These are phyloP conservation scores for Lepidurus couesii DNA, from an alignment of 1,140 invertebrate genomes.

Conservation along the genomic window DNA sequence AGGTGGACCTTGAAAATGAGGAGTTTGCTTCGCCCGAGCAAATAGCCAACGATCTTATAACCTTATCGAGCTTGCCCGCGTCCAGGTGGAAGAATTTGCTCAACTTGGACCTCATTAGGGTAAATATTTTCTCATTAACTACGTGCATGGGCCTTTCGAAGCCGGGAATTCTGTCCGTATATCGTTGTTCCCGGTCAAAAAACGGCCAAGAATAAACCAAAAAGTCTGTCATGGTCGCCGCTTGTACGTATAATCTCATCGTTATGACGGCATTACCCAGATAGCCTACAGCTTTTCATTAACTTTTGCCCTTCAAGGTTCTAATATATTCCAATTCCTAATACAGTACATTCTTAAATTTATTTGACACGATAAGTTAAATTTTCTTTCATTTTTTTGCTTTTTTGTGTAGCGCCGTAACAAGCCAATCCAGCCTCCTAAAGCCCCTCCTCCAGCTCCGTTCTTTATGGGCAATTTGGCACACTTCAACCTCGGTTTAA, in stretches of 20 bases:
- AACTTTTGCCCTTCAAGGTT: not conserved
- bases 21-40: slow-evolving; percentile 73
- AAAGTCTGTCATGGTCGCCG: slow-evolving; percentile 49
- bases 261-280: slow-evolving; percentile 52
- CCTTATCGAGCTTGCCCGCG: slow-evolving; percentile 73
- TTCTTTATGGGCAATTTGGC: slow-evolving; percentile 91
- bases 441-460: slow-evolving; percentile 76
- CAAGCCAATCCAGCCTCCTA: slow-evolving; percentile 78
- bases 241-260: slow-evolving; percentile 40
- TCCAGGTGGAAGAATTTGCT: slow-evolving; percentile 91
- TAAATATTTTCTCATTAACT: slow-evolving; percentile 38
- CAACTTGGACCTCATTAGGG: slow-evolving; percentile 81
- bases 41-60: slow-evolving; percentile 72
- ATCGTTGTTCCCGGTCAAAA: slow-evolving; percentile 40
- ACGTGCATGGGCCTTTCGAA: slow-evolving; percentile 47
- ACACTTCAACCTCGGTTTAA: slow-evolving; percentile 50
- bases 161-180: slow-evolving; percentile 41
- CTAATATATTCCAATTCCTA: not conserved
- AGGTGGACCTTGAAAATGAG: slow-evolving; percentile 41
- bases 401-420: slow-evolving; percentile 57
- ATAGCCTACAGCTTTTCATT: slow-evolving; percentile 44
- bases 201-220: slow-evolving; percentile 46
- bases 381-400: slow-evolving; percentile 1
- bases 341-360: not conserved
- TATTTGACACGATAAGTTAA: not conserved